Base-by-base conservation (phyloP, 2,113 vertebrate genomes). In the Hyperopisus bebe region DNA sequence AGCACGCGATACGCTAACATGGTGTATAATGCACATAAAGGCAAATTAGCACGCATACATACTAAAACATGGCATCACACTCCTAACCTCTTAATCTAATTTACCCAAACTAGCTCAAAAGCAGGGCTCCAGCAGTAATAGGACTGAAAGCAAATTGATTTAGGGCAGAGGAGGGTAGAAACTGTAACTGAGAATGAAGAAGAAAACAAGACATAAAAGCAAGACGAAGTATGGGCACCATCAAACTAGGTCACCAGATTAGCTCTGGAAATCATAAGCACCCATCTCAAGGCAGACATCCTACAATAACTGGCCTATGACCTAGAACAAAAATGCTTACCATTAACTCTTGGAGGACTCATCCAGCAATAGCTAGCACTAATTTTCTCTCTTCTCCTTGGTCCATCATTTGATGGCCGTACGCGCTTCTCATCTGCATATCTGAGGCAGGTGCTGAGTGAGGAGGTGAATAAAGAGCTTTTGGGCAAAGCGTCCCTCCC, bases 191-290 rank as follows among this genome's bases (percentile, higher is more conserved):
- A 47, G 42, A 84, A n/a, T 47, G 21, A n/a, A 47, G 17, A 44
- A 47, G 35, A 27, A 84, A 3, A n/a, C 5, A 47, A 47, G 21
- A 47, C 17, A 9, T 46, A 4, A 84, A 84, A 47, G 44, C 82
- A 47, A 84, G 42, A 84, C 24, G 39, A 84, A 44, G 8, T 19
- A 24, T 11, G 19, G 82, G 39, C 42, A 82, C 77, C 13, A 80
- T 80, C 39, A n/a, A 84, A 84, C 82, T 47, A 84, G 82, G 44
- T 84, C 82, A 84, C 21, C 82, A 47, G 39, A n/a, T 47, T 84
- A 84, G 82, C 44, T 84, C 82, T 8, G 21, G 44, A 24, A 4
- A 17, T 80, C 82, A 47, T 84, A 5, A 83, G 39, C 19, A 47
- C 17, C 8, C 7, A 42, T 39, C 39, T 44, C 6, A 83, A 83